Evolutionary conservation across 64 coral and sea anemone genomes (phyloP), one percentile per base, ranked within the genome.

Genomic region (Pocillopora damicornis): DNA sequence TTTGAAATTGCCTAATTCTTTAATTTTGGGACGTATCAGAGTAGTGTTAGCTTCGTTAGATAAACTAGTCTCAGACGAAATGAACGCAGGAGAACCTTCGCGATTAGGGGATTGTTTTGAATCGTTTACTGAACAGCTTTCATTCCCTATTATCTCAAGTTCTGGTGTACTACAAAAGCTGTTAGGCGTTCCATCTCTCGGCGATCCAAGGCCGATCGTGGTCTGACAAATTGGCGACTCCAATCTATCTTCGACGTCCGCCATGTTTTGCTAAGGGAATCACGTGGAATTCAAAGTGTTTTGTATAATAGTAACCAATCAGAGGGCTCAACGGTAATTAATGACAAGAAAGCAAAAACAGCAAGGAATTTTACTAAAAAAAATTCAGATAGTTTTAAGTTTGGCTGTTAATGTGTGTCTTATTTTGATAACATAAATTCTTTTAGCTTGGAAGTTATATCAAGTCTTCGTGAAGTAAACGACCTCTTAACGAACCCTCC

Each of bases 201-300:
- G 35, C 23, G 81, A 85, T 85, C 58, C 81, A 72, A 85, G 65
- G 63, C 71, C 81, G 15, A 85, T 73, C 63, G n/a, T 73, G 3
- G 81, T 56, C 36, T 85, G 65, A 85, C 81, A 85, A 42, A 18
- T 20, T 18, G 64, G 20, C 60, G 60, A 82, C 22, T 83, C 80
- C 22, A 85, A 85, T 65, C 45, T 42, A 22, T 85, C 75, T 77
- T 22, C 81, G 22, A 38, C 64, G 38, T 85, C 81, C 63, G 81
- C 81, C 81, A 85, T 85, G 81, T 85, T 85, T 72, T 72, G 17
- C 81, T 85, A 1, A 17, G 15, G 15, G 62, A 85, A 85, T 85
- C 81, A 85, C 81, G 64, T 85, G 81, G 81, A 85, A 85, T 85
- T 85, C 71, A 85, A 73, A 73, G 61, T 65, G 81, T 85, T 51